These are phyloP conservation scores for Anolis apletophallus DNA, from an alignment of 2,797 vertebrate species.

Conservation along the genomic window DNA sequence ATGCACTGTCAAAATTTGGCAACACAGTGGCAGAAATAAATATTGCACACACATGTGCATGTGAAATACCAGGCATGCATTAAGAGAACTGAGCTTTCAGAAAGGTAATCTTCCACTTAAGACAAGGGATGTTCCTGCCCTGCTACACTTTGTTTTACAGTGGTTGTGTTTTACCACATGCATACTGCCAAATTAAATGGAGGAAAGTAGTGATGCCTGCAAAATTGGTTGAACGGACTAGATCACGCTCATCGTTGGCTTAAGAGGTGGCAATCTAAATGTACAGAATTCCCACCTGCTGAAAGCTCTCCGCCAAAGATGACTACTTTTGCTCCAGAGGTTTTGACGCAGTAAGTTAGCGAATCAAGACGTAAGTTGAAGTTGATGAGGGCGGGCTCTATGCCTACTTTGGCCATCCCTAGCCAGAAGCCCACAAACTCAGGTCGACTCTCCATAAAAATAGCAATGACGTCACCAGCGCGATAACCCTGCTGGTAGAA, in stretches of 20 bases:
- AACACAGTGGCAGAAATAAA: too few species aligned
- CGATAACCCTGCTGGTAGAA: constrained; percentile 80
- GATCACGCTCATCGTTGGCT: not conserved
- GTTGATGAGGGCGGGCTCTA: constrained; percentile 87
- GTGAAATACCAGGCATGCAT: not conserved
- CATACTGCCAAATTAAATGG: not conserved
- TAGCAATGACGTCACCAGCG: constrained; percentile 84
- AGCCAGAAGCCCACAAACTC: constrained; percentile 86
- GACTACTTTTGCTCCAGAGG: constrained; percentile 80
- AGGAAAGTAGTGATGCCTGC: not conserved
- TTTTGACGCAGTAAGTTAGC: constrained; percentile 81
- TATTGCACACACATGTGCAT: too few species aligned
- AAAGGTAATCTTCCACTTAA: not conserved
- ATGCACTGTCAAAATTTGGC: too few species aligned
- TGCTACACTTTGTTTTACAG: not conserved
- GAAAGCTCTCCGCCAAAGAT: constrained; percentile 88
- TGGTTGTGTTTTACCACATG: not conserved
- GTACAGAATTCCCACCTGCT: constrained; percentile 77
- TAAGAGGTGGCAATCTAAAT: not conserved
- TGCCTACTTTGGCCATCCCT: constrained; percentile 85
- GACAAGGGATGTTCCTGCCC: not conserved
- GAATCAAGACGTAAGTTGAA: constrained; percentile 82
- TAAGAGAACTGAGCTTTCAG: not conserved
- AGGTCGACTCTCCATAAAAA: constrained; percentile 86
- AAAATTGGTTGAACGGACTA: not conserved